A percentile compares a stretch with the other conserved stretches of the same genome.
Evolutionary conservation across 2,888 invertebrate species (phyloP).

Genomic region (Macrophya alboannulata): DNA sequence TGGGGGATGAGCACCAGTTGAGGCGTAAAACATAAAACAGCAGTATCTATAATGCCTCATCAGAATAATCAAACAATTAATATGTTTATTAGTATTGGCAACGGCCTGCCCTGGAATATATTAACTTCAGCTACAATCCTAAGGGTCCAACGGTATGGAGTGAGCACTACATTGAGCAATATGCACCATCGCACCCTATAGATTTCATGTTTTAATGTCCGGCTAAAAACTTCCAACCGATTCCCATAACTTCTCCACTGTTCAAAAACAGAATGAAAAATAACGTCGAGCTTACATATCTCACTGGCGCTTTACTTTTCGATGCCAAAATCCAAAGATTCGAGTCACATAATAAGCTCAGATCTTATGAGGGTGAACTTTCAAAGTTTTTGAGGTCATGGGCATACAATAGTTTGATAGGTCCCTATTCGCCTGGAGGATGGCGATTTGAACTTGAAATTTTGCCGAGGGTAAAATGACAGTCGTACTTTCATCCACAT

Average conservation of each 20-base stretch:
- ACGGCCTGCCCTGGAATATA: constrained; percentile 71
- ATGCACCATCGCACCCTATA: constrained; percentile 45
- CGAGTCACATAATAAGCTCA: too few relatives aligned
- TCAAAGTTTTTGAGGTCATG: not conserved
- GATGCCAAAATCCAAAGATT: too few relatives aligned
- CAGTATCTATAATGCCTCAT: constrained; percentile 70
- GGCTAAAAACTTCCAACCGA: constrained; percentile 13
- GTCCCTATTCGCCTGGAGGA: not conserved
- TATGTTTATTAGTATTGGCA: constrained; percentile 75
- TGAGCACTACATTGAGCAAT: constrained; percentile 58
- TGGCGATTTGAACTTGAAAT: not conserved
- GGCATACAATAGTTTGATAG: not conserved
- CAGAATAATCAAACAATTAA: constrained; percentile 75
- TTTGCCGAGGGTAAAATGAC: not conserved
- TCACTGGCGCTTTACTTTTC: too few relatives aligned
- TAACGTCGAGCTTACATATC: too few relatives aligned
- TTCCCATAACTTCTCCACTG: not conserved
- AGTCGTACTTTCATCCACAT: constrained; percentile 4
- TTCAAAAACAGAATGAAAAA: not conserved
- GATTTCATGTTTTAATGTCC: constrained; percentile 38
- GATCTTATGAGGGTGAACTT: not conserved
- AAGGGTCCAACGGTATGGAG: constrained; percentile 58
- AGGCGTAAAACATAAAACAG: constrained; percentile 68
- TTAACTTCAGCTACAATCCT: constrained; percentile 64
- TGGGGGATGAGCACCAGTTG: constrained; percentile 65